Evolutionary conservation across 2,113 vertebrate species (phyloP).

Genomic region (Tragelaphus buxtoni): DNA sequence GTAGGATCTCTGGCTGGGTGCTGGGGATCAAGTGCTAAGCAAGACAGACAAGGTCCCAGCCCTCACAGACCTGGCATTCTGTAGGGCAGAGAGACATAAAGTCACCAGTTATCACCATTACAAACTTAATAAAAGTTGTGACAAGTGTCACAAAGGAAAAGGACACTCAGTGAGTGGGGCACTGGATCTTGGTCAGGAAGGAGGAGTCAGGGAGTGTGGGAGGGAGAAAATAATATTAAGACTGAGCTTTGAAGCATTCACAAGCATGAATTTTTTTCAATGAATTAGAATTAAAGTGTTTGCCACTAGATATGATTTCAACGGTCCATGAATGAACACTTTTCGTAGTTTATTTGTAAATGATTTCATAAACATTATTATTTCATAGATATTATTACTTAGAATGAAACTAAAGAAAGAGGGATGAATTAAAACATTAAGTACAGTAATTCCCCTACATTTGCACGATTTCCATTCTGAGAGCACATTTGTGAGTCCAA

Average conservation of each 20-base stretch:
- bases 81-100: not conserved
- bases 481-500: not conserved
- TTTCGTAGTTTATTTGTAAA: not conserved
- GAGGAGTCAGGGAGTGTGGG: not conserved
- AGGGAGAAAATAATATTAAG: not conserved
- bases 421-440: not conserved
- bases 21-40: not conserved
- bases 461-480: not conserved
- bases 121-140: not conserved
- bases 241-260: slow-evolving; percentile 2
- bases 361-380: not conserved
- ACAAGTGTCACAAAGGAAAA: not conserved
- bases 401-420: not conserved
- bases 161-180: not conserved
- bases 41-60: not conserved
- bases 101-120: not conserved
- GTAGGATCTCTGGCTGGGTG: not conserved
- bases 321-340: not conserved
- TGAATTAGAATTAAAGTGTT: not conserved
- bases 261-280: not conserved
- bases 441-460: not conserved
- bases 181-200: not conserved
- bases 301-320: not conserved
- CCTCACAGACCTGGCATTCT: not conserved
- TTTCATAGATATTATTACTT: slow-evolving; percentile 6